Conservation (phyloP, 2,113 vertebrate genomes). For the Taxidea taxus region DNA sequence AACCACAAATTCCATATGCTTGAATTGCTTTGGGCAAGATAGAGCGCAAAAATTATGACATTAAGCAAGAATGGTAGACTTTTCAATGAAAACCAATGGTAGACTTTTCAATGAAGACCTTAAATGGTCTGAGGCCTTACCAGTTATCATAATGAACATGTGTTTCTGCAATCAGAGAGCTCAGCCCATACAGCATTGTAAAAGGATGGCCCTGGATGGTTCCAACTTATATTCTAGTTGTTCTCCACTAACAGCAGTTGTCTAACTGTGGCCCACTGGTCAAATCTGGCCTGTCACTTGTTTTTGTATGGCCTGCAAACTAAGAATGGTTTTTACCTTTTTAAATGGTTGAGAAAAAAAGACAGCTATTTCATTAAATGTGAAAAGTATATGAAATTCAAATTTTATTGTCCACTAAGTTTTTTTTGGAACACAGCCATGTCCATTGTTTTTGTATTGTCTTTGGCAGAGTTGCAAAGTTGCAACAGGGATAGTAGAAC, state of each 20-base stretch:
- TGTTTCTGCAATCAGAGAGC: not conserved
- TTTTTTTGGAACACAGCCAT: not conserved
- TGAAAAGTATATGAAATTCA: not conserved
- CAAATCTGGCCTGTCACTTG: not conserved
- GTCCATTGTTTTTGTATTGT: not conserved
- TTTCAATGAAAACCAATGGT: not conserved
- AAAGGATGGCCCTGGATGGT: not conserved
- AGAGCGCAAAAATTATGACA: conserved; percentile 28
- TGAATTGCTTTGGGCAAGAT: not conserved
- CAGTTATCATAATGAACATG: not conserved
- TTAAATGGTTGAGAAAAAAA: not conserved
- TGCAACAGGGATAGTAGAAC: not conserved
- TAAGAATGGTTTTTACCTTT: conserved; percentile 7
- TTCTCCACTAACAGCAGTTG: not conserved
- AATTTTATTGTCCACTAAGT: not conserved
- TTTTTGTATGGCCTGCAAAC: not conserved
- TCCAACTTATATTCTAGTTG: not conserved
- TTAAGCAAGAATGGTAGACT: not conserved
- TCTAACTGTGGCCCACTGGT: not conserved
- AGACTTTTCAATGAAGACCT: not conserved
- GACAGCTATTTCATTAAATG: not conserved
- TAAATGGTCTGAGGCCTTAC: not conserved
- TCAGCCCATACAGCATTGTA: not conserved
- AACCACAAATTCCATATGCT: not conserved
- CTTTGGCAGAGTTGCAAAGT: not conserved